A percentile compares a stretch with the other conserved stretches of the same genome.
Conservation (phyloP, 2,113 vertebrate species). For the Eublepharis macularius region DNA sequence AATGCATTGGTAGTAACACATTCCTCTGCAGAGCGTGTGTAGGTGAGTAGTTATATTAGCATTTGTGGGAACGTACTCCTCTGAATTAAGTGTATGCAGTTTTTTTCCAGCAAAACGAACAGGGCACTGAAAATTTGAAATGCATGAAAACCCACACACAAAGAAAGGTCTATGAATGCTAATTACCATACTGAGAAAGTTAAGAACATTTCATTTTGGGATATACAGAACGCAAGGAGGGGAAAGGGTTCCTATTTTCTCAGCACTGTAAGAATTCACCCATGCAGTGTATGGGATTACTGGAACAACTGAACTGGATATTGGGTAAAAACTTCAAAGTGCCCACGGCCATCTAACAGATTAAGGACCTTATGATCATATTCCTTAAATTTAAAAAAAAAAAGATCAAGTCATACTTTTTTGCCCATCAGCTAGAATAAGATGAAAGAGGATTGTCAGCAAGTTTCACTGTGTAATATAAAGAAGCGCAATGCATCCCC, state of each 20-base stretch:
- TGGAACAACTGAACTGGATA: not conserved
- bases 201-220: constrained; percentile 3
- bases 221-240: constrained; percentile 24
- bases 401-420: not conserved
- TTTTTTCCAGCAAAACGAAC: constrained; percentile 10
- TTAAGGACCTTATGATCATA: not conserved
- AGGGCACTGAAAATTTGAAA: not conserved
- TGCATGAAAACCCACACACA: not conserved
- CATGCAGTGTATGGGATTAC: not conserved
- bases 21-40: rapidly evolving
- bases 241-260: not conserved
- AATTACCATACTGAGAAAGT: not conserved
- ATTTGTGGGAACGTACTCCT: constrained; percentile 3
- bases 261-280: not conserved
- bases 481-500: too few species aligned
- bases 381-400: not conserved
- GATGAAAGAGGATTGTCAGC: not conserved
- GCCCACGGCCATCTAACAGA: not conserved
- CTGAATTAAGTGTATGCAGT: not conserved
- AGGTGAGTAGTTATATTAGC: not conserved
- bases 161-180: not conserved
- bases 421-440: not conserved
- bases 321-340: not conserved
- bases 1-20: not conserved
- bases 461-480: not conserved